Evolutionary conservation across 2,113 vertebrate species (phyloP), one percentile per base, ranked within the genome.

Genomic region (Neogobius melanostomus): DNA sequence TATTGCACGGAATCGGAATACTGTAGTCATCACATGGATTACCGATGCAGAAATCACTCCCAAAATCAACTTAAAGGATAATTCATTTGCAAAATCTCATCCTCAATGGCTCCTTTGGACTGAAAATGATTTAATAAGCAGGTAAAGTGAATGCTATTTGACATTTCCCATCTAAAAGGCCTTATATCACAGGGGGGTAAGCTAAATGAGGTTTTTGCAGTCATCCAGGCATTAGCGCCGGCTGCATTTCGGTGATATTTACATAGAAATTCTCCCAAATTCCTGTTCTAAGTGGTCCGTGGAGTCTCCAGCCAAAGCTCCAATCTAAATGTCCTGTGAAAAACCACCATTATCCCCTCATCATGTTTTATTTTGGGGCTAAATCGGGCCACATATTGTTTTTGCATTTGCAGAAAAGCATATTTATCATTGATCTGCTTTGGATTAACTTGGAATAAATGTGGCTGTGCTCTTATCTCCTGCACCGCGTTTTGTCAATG

Each of bases 11-110:
- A 71, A 79, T 71, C 68, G 71, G 49, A 71, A 79, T 71, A 66
- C 76, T 74, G 83, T 70, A 74, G 68, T 78, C 74, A 77, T 75
- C 71, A 81, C 74, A 76, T 83, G 83, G 88, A 89, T 90, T 90
- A 91, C 65, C 54, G 71, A 76, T 82, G 82, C 80, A 76, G 86
- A 64, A 88, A 83, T 80, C 77, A 76, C 80, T 76, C 82, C 79
- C 71, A 57, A 87, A 85, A 85, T 86, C 81, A 87, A 82, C 77
- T 81, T 71, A 75, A 77, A 79, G 80, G 77, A 86, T 84, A 43
- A 86, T 81, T 86, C 50, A 16, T 82, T 67, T 56, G 6, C 15
- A 47, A 73, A 77, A 82, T 53, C 68, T 64, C 62, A 72, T 64
- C 76, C 66, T 77, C 57, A 68, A 21, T 60, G 60, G 59, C 66